Base-by-base conservation (phyloP, 2,113 vertebrate species). In the Sinocyclocheilus grahami region DNA sequence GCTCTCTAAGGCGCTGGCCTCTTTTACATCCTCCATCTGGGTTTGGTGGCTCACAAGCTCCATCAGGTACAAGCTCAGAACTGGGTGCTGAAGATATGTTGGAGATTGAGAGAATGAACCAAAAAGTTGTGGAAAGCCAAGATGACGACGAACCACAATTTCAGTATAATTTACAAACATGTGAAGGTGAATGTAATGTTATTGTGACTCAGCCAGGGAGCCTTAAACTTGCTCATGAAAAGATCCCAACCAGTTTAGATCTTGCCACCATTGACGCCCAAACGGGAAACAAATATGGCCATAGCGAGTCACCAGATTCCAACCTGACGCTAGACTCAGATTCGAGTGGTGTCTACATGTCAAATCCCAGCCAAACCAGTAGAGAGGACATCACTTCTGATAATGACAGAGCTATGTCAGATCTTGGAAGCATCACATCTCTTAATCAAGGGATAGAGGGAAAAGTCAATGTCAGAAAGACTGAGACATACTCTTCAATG, bases 31-130 rank as follows among this genome's bases (percentile, higher is more conserved):
- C 95, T 3, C 95, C 95, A 0, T 51, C 93, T 0, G 95, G 95
- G 55, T 95, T 95, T 7, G 95, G 95, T n/a, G 94, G 94, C 16
- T 95, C 94, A 1, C 93, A 95, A 14, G 94, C 95, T 0, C 93
- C 95, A 0, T 95, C 95, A 14, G 92, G 93, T 0, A 93, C 94
- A 7, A 94, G 94, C 39, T 95, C 95, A 0, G 94, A 94, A 89
- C 92, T 95, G 58, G 94, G 88, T 12, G 86, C 87, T 16, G 89
- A 90, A n/a, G 90, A 94, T 85, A 88, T 95, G 48, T 91, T 93
- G 2, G 95, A 95, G 86, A 76, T 95, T 62, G 95, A 95, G 82
- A 92, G 90, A 78, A 87, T 94, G 86, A 93, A 93, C 75, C 88
- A 90, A 88, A 92, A 95, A 85, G 94, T 94, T 84, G 91, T 94